Evolutionary conservation across 2,888 invertebrate genomes (phyloP), one percentile per base, ranked within the genome.

Genomic region (Diaprepes abbreviatus): DNA sequence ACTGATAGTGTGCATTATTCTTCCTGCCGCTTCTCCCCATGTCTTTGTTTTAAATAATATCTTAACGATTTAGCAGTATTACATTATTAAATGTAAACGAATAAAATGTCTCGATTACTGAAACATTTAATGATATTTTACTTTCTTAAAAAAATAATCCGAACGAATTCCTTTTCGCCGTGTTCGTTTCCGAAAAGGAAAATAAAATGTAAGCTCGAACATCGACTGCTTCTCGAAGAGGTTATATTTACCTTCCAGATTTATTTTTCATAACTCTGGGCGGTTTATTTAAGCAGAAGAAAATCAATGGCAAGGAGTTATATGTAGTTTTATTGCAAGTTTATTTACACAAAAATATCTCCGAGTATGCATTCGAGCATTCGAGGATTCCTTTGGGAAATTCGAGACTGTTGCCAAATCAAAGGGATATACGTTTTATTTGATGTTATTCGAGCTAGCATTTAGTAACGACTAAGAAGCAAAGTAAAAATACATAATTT

Each of bases 261-360:
- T 81, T 81, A 81, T 81, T 81, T 81, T 82, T 82, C 80, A 81
- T 81, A 80, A 80, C 75, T 78, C 76, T 73, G 74, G 65, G 71
- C 71, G 73, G 75, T 67, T 71, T 71, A 72, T 72, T 72, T 68
- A 69, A 72, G 68, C 65, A 62, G 58, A 76, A 73, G 74, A 74
- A 77, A 75, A 77, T 77, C 78, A 78, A 78, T 79, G 77, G 77
- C 77, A 75, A 73, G 74, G 75, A 78, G 78, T 78, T 78, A 78
- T 79, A 79, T 79, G 79, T 79, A 78, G 75, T 78, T 79, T 79
- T 79, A 79, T 79, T 79, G 58, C 64, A 59, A 63, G 66, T 58
- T 67, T 67, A 78, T 80, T 80, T 80, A 73, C 74, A 74, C 76
- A 77, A 77, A 77, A 75, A 76, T 70, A 70, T 70, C 48, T 66